These are phyloP conservation scores for Empidonax traillii DNA, from an alignment of 2,113 vertebrate genomes.

Conservation along the genomic window DNA sequence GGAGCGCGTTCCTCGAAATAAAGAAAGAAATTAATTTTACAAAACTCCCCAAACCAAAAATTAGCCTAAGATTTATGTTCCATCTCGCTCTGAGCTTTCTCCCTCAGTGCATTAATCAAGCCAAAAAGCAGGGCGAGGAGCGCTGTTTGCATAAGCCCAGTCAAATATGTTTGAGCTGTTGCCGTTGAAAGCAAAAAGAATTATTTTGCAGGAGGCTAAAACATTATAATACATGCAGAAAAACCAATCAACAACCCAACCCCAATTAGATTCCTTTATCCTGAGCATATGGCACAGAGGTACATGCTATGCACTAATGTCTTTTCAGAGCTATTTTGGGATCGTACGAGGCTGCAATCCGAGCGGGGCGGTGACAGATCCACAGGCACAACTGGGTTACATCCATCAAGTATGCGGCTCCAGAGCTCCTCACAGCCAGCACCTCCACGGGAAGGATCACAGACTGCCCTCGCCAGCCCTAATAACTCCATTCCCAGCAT, in stretches of 20 bases:
- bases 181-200: background rate
- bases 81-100: background rate
- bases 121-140: conserved; percentile 14
- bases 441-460: background rate
- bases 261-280: conserved; percentile 49
- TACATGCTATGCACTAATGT: conserved; percentile 54
- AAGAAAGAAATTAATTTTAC: background rate
- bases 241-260: background rate
- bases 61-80: background rate
- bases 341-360: conserved; percentile 52
- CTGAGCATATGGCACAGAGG: conserved; percentile 56
- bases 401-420: conserved; percentile 35
- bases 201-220: conserved; percentile 6
- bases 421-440: background rate
- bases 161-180: background rate
- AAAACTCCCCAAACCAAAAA: background rate
- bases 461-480: background rate
- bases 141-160: background rate
- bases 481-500: accelerated
- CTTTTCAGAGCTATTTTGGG: conserved; percentile 67
- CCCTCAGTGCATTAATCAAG: background rate
- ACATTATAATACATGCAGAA: background rate
- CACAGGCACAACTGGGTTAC: conserved; percentile 65
- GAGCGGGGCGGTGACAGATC: conserved; percentile 67
- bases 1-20: background rate